These are phyloP conservation scores for Florisuga fusca DNA, from an alignment of 2,797 vertebrate species.

Conservation along the genomic window DNA sequence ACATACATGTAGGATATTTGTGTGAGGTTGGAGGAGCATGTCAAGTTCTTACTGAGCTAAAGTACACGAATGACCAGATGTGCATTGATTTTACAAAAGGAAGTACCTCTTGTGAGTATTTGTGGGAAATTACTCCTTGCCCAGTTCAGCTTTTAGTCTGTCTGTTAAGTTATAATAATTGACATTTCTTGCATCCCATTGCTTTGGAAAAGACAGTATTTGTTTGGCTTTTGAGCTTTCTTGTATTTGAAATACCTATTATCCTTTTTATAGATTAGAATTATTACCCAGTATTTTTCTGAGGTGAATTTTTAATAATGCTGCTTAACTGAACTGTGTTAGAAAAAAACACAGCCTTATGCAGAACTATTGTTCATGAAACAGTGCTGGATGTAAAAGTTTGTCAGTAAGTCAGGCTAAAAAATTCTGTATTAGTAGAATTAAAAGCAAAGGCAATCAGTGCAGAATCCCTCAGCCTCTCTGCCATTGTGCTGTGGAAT, in stretches of 20 bases:
- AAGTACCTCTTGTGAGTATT: neutral
- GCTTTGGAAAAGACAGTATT: neutral
- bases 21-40: neutral
- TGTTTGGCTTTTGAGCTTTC: neutral
- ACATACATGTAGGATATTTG: neutral
- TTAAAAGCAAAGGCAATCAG: neutral
- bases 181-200: neutral
- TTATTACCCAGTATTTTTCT: neutral
- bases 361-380: neutral
- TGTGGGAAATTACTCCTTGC: neutral
- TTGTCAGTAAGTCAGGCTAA: neutral
- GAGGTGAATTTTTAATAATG: neutral
- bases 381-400: neutral
- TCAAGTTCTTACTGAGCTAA: neutral
- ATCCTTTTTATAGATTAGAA: neutral
- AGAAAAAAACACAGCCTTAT: neutral
- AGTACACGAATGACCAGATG: neutral
- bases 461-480: neutral
- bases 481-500: neutral
- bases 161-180: neutral
- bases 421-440: neutral
- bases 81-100: neutral
- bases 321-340: neutral
- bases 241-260: neutral
- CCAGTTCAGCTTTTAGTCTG: neutral